Conservation (phyloP, 2,113 vertebrate genomes). For the Catharus bicknelli region DNA sequence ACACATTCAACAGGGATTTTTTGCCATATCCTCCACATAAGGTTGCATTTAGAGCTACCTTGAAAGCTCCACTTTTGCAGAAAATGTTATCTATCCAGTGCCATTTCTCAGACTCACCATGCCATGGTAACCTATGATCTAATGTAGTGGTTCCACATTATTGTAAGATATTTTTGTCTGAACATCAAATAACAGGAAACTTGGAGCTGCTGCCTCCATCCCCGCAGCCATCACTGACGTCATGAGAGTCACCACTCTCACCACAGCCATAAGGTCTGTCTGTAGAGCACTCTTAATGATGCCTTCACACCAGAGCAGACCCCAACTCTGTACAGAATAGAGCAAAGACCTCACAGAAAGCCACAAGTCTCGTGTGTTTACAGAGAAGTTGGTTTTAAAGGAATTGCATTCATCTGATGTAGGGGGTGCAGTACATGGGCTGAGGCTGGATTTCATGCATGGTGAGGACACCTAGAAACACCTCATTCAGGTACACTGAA, state of each 20-base stretch:
- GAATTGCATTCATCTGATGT: not conserved
- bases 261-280: fast-evolving
- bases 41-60: not conserved
- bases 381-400: not conserved
- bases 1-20: not conserved
- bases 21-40: fast-evolving
- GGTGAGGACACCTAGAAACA: not conserved
- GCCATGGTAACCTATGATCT: not conserved
- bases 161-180: not conserved
- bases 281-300: not conserved
- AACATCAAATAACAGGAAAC: not conserved
- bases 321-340: not conserved
- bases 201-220: not conserved
- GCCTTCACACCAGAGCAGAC: not conserved
- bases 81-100: not conserved
- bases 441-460: not conserved
- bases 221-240: not conserved
- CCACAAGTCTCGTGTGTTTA: not conserved
- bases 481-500: not conserved
- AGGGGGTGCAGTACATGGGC: fast-evolving
- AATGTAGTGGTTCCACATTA: not conserved
- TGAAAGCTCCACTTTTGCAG: not conserved
- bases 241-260: not conserved
- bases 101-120: not conserved
- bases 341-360: not conserved